Percentiles rank a stretch among this genome's conserved stretches.
These are phyloP conservation scores for Dysidea cf. avara DNA, from an alignment of 37 sponge, comb jelly and placozoan species.

Conservation along the genomic window DNA sequence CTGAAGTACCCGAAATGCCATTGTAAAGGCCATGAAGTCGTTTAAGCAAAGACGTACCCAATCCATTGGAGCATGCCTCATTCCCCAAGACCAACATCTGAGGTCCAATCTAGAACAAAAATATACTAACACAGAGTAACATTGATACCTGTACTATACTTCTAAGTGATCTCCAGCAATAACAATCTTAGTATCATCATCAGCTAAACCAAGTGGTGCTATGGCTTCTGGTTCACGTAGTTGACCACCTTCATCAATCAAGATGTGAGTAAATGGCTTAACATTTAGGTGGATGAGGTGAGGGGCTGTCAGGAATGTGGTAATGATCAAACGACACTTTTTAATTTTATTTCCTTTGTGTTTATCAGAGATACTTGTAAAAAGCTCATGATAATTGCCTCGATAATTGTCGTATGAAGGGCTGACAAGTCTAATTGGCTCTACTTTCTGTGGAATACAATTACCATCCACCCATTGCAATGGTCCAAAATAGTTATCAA, in stretches of 20 bases:
- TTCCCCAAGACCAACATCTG: slow-evolving; percentile 56
- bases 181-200: slow-evolving; percentile 31
- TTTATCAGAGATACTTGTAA: too few relatives aligned
- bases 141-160: slow-evolving; percentile 4
- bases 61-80: slow-evolving; percentile 39
- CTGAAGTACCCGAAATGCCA: too few relatives aligned
- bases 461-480: not conserved
- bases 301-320: slow-evolving; percentile 37
- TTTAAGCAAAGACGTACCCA: slow-evolving; percentile 49
- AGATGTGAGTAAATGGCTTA: slow-evolving; percentile 52
- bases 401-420: too few relatives aligned
- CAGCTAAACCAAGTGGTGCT: slow-evolving; percentile 34
- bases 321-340: slow-evolving; percentile 23
- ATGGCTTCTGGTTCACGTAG: slow-evolving; percentile 51
- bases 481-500: slow-evolving; percentile 11
- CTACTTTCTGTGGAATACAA: not conserved
- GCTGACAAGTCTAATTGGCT: not conserved
- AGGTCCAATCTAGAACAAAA: slow-evolving; percentile 63
- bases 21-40: slow-evolving; percentile 41
- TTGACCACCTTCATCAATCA: slow-evolving; percentile 72
- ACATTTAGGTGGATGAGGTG: not conserved
- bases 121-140: too few relatives aligned
- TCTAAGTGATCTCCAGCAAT: slow-evolving; percentile 64
- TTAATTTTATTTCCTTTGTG: not conserved
- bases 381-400: too few relatives aligned